Evolutionary conservation across 2,888 invertebrate species (phyloP).

Genomic region (Pheosia tremula): DNA sequence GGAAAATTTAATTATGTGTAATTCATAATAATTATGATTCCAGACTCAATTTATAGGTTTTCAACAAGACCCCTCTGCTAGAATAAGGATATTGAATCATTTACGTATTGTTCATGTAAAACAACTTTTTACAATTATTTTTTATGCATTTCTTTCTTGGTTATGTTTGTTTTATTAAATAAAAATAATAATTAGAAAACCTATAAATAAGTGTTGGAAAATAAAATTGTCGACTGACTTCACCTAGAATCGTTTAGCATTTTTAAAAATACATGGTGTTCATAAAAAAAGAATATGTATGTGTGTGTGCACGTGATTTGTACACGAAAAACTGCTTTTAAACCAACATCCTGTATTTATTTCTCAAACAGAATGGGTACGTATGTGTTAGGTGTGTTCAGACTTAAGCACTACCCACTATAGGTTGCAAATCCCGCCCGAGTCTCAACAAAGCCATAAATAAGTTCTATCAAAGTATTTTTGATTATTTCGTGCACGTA

Average conservation of each 20-base stretch:
- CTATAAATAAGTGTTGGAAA: constrained; percentile 39
- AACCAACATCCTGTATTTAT: constrained; percentile 23
- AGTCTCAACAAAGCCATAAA: not conserved
- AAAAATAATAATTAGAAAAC: constrained; percentile 5
- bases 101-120: too few relatives aligned
- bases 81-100: not conserved
- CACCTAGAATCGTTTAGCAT: constrained; percentile 37
- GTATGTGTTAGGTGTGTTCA: constrained; percentile 12
- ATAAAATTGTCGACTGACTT: constrained; percentile 49
- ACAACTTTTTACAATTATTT: too few relatives aligned
- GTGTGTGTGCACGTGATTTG: constrained; percentile 19
- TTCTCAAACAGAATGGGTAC: constrained; percentile 9
- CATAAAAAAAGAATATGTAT: constrained; percentile 15
- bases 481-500: not conserved
- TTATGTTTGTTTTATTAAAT: not conserved
- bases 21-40: constrained; percentile 12
- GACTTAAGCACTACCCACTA: not conserved
- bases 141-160: not conserved
- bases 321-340: constrained; percentile 12
- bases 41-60: constrained; percentile 36
- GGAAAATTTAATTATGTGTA: constrained; percentile 33
- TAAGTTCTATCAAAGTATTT: not conserved
- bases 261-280: constrained; percentile 17
- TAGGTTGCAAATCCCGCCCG: too few relatives aligned
- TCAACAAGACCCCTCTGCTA: not conserved